These are phyloP conservation scores for Actenoides lindsayi DNA, from an alignment of 2,113 vertebrate genomes.

Conservation along the genomic window DNA sequence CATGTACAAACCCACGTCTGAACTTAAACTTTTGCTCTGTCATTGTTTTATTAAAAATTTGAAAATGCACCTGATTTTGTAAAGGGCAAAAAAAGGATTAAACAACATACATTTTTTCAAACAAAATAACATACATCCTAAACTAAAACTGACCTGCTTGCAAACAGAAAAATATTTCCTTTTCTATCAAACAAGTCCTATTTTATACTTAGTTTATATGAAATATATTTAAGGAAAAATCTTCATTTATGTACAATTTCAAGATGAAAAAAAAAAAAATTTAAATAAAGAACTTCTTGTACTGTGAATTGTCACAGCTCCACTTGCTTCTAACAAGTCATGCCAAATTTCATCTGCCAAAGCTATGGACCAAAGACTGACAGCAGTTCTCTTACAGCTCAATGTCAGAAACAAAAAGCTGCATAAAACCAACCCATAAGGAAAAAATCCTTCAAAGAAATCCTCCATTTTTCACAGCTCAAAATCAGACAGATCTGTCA, in stretches of 20 bases:
- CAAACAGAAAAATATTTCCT: background rate
- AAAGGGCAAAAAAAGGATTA: background rate
- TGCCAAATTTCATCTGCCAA: background rate
- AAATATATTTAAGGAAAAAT: background rate
- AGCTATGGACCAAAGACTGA: background rate
- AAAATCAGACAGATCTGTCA: conserved; percentile 1
- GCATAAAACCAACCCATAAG: background rate
- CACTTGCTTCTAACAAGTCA: background rate
- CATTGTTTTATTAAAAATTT: background rate
- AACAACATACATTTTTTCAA: background rate
- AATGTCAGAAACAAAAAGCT: background rate
- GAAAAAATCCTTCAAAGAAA: background rate
- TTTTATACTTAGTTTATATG: background rate
- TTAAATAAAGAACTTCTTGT: background rate
- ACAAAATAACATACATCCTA: background rate
- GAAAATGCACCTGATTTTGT: background rate
- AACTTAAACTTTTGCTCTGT: background rate
- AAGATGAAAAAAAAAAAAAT: background rate
- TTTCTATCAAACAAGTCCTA: background rate
- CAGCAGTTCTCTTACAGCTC: background rate
- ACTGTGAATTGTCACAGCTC: background rate
- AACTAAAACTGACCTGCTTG: background rate
- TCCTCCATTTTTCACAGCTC: conserved; percentile 1
- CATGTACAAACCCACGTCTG: background rate
- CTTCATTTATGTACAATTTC: background rate